Conservation (phyloP, 2,113 vertebrate species). For the Suncus etruscus region DNA sequence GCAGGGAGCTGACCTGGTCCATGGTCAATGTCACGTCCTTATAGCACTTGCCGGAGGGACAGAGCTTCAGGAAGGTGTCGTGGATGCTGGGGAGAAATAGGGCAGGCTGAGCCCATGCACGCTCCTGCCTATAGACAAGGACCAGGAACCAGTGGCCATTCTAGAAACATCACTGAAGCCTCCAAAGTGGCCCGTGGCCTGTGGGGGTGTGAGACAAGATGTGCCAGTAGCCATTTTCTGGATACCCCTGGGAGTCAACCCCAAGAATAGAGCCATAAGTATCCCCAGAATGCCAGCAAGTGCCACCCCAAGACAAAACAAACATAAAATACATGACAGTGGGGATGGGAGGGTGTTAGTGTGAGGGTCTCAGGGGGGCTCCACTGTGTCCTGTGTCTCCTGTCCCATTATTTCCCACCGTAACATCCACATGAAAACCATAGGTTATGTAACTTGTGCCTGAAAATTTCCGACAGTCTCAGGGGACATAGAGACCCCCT, state of each 20-base stretch:
- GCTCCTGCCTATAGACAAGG: not conserved
- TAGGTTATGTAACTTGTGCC: not conserved
- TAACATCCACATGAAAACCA: not conserved
- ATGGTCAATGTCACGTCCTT: conserved; percentile 75
- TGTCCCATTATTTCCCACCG: too few relatives aligned
- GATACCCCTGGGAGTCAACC: too few relatives aligned
- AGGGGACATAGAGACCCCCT: too few relatives aligned
- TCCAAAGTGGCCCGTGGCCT: too few relatives aligned
- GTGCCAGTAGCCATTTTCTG: too few relatives aligned
- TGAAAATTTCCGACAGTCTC: not conserved
- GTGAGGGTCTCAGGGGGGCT: too few relatives aligned
- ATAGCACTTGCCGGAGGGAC: conserved; percentile 69
- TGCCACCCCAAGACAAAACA: too few relatives aligned
- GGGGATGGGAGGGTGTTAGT: too few relatives aligned
- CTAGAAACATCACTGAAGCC: not conserved
- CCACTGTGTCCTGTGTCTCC: not conserved
- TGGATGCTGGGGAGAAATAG: conserved; percentile 75
- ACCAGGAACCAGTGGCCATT: not conserved
- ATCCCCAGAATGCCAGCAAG: too few relatives aligned
- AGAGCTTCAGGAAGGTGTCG: conserved; percentile 79
- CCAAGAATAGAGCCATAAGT: too few relatives aligned
- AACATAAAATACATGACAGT: too few relatives aligned
- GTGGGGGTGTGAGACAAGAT: too few relatives aligned
- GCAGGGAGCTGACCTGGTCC: conserved; percentile 80
- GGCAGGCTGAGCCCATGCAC: rapidly evolving